Evolutionary conservation across 2,888 invertebrate species (phyloP).

Genomic region (Scaeva pyrastri): DNA sequence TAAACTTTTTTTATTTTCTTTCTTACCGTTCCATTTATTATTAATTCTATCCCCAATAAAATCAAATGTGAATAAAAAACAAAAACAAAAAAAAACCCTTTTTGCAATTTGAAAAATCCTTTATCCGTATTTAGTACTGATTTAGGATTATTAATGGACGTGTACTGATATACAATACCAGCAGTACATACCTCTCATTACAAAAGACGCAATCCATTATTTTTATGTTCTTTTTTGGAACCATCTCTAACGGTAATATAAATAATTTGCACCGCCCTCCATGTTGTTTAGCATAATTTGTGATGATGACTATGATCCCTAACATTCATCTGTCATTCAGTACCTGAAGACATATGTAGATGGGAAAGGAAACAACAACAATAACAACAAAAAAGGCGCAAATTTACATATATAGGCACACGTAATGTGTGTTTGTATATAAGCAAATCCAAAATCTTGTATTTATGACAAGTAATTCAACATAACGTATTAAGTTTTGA

Average conservation of each 20-base stretch:
- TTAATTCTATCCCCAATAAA: background rate
- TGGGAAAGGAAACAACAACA: constrained; percentile 2
- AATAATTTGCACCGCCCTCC: constrained; percentile 57
- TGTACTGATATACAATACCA: background rate
- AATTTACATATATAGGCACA: too few relatives aligned
- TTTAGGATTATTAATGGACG: constrained; percentile 49
- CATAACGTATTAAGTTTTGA: constrained; percentile 55
- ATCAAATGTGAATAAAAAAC: background rate
- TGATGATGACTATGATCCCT: constrained; percentile 9
- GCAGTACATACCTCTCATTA: background rate
- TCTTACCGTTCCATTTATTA: background rate
- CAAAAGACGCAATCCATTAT: constrained; percentile 27
- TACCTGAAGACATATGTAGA: too few relatives aligned
- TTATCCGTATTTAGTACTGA: constrained; percentile 15
- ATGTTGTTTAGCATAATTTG: constrained; percentile 33
- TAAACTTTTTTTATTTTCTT: background rate
- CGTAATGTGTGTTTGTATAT: too few relatives aligned
- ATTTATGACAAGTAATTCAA: constrained; percentile 68
- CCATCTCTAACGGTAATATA: constrained; percentile 44
- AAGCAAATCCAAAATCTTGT: background rate
- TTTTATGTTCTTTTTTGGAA: constrained; percentile 25
- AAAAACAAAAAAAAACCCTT: background rate
- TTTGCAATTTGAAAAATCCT: constrained; percentile 23
- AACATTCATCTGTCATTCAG: constrained; percentile 7
- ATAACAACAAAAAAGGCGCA: background rate